Evolutionary conservation across 1,140 invertebrate genomes (phyloP), one percentile per base, ranked within the genome.

Genomic region (Steinernema feltiae): DNA sequence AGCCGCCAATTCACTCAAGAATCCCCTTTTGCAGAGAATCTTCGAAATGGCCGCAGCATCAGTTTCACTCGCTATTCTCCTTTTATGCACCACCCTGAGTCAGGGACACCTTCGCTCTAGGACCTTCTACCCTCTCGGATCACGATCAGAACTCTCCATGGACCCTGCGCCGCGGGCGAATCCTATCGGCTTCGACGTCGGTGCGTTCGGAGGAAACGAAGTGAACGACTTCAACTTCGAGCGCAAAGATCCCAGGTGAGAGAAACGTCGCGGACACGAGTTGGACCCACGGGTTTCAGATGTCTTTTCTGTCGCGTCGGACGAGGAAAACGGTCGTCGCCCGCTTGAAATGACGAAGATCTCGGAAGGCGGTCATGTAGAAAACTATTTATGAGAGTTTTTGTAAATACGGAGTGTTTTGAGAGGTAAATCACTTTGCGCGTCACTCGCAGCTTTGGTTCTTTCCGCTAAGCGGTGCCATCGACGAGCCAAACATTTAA

Each of bases 301-400:
- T 63, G 53, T 21, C 24, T 63, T 7, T 63, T 63, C 53, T 63
- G 53, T 21, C 53, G 53, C 53, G 53, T 63, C 24, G 53, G 53
- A 27, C 7, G 53, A 63, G 53, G 53, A 63, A 63, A 63, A 63
- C 53, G 53, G 24, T 63, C 53, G 12, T 3, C 24, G 7, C 15
- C 24, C 12, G 7, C 24, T 21, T 63, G 53, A 63, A 21, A 17
- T n/a, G 12, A 41, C 35, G 35, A 41, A 41, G 35, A 41, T 41
- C 35, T 41, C 18, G 35, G n/a, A n/a, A n/a, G n/a, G n/a, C n/a
- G n/a, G n/a, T n/a, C n/a, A n/a, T n/a, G n/a, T n/a, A n/a, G n/a
- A n/a, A n/a, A n/a, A n/a, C n/a, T n/a, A n/a, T n/a, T n/a, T n/a
- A n/a, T n/a, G n/a, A n/a, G n/a, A n/a, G n/a, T n/a, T n/a, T n/a